phyloP scores from a whole-genome alignment of 2,888 invertebrate species.

The Operophtera brumata region DNA sequence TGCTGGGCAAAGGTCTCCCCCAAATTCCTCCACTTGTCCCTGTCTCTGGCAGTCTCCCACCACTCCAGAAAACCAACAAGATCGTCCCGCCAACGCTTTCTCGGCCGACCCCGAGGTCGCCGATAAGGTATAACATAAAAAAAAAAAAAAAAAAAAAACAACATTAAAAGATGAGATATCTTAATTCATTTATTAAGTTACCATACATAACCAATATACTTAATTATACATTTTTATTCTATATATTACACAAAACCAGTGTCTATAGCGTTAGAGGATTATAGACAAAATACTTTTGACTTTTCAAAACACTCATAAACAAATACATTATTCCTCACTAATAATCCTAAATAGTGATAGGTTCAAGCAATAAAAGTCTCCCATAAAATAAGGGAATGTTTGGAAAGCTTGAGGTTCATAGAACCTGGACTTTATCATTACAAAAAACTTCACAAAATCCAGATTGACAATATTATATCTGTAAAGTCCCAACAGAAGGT shows the following conservation, averaged over 20 bases:
- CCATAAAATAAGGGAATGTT: slow-evolving; percentile 18
- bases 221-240: slow-evolving; percentile 9
- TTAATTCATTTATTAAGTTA: slow-evolving; percentile 15
- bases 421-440: background rate
- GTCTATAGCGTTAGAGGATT: slow-evolving; percentile 10
- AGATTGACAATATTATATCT: background rate
- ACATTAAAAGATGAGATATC: background rate
- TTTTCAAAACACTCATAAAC: slow-evolving; percentile 1
- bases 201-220: slow-evolving; percentile 15
- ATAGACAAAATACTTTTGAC: background rate
- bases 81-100: no score
- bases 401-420: slow-evolving; percentile 1
- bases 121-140: no score
- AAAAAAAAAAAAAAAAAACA: no score
- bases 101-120: no score
- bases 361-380: slow-evolving; percentile 2
- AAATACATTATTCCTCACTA: background rate
- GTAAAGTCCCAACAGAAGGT: slow-evolving; percentile 10
- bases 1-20: no score
- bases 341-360: slow-evolving; percentile 1
- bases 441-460: background rate
- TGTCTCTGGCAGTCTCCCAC: no score
- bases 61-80: no score
- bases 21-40: no score
- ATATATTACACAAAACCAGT: slow-evolving; percentile 13